Evolutionary conservation across 2,113 vertebrate genomes (phyloP), one percentile per base, ranked within the genome.

Genomic region (Aegypius monachus): DNA sequence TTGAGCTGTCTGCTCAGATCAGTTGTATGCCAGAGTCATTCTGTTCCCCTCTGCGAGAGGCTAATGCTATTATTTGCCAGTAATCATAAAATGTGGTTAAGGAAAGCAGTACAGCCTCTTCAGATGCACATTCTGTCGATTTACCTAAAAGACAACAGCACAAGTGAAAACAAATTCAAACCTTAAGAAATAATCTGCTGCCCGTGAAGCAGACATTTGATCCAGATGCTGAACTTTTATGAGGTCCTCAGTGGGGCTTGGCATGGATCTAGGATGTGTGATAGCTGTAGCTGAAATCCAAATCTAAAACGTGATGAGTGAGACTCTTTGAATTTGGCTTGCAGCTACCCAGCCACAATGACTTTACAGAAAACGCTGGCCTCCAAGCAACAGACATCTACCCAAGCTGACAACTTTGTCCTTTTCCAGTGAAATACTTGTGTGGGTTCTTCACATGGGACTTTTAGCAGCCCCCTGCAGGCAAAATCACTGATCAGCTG

Each of bases 81-180:
- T 81, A 58, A 95, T 53, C 70, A 70, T 62, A 91, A 87, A 96
- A 72, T 27, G 9, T 66, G 52, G 20, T 83, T 81, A 65, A 43
- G 53, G 53, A 74, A 93, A 93, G 8, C 16, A 58, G 22, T 45
- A 43, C 21, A 43, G 3, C 25, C 31, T 26, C 65, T 92, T 86
- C 73, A 86, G 62, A 53, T 62, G 62, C 65, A 93, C 95, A 50
- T 83, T 59, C 6, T 58, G 42, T 55, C 13, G 7, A 34, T 79
- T 96, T 94, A 96, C 90, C 74, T 81, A 67, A 61, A 95, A 86
- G 21, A 22, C 21, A 62, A n/a, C 23, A 79, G 55, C 52, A 79
- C 16, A 53, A 45, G 48, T 70, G 91, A 82, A 90, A 90, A 93
- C 66, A 79, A 43, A 81, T 26, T 38, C 21, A 59, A 47, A 53